Base-by-base conservation (phyloP, 2,113 vertebrate species). In the Neodontobutis hainanensis region DNA sequence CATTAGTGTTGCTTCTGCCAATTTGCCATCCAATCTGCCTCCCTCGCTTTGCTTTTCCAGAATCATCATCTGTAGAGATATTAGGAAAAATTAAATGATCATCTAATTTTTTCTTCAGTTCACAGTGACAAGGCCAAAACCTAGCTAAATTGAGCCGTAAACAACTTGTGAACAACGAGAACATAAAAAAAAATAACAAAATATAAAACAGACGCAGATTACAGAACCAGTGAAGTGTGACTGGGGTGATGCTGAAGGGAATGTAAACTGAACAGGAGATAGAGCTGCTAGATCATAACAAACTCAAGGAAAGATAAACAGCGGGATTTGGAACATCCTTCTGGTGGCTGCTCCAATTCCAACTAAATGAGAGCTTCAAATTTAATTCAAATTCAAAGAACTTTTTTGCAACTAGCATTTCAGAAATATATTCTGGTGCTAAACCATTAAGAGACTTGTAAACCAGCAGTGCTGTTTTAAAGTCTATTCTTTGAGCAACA, bases 41-140 rank as follows among this genome's bases (percentile, higher is more conserved):
- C 16, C 72, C 75, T 45, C 66, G 48, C 65, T 48, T 45, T 50
- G 42, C 50, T 82, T 88, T 55, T 80, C 77, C 63, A 78, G 90
- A 58, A 96, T 35, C 60, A 90, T 89, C 66, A 70, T 84, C 96
- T 98, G 67, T 4, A 15, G 3, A 2, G 10, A 43, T 2, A 56
- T 34, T 34, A n/a, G 59, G 43, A 57, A n/a, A 8, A 8, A 32
- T 15, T 77, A 10, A 67, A 45, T 61, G 1, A 61, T 12, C n/a
- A n/a, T n/a, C n/a, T n/a, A n/a, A n/a, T n/a, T n/a, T n/a, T n/a
- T n/a, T n/a, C n/a, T n/a, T n/a, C n/a, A n/a, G n/a, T n/a, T n/a
- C n/a, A n/a, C n/a, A n/a, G n/a, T n/a, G n/a, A n/a, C n/a, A n/a
- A n/a, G 47, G 36, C 14, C 35, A 47, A 15, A 16, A 40, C 35